phyloP scores from a whole-genome alignment of 2,113 vertebrate species.

The Ammodytes dubius region DNA sequence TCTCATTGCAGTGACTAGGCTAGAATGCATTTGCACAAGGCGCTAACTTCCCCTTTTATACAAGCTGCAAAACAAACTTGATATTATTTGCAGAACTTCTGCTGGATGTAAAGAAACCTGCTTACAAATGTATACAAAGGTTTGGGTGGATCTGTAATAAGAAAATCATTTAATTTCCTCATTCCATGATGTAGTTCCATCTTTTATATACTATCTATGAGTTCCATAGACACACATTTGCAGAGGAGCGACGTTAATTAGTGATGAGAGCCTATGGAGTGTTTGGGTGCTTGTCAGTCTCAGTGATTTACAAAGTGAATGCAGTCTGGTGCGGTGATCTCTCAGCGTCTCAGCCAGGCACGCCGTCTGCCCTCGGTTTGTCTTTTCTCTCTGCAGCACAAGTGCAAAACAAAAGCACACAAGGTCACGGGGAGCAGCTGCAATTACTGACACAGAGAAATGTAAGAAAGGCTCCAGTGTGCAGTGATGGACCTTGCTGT shows the following conservation, averaged over 20 bases:
- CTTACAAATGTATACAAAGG: not conserved
- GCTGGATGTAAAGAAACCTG: not conserved
- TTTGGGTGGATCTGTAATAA: constrained; percentile 5
- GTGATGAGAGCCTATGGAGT: not conserved
- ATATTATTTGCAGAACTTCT: not conserved
- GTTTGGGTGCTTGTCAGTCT: not conserved
- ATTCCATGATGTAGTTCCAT: no score
- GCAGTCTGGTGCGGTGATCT: not conserved
- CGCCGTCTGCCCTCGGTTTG: not conserved
- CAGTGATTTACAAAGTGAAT: not conserved
- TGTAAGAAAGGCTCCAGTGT: constrained; percentile 36
- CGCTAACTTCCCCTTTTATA: not conserved
- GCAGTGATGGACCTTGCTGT: constrained; percentile 32
- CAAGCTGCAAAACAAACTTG: not conserved
- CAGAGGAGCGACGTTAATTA: not conserved
- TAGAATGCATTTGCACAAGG: not conserved
- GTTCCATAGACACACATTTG: constrained; percentile 19
- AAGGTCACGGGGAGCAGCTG: constrained; percentile 38
- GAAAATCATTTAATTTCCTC: not conserved
- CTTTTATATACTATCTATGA: no score
- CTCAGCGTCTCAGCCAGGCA: not conserved
- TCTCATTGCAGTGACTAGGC: no score
- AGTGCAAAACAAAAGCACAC: constrained; percentile 26
- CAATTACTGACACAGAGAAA: constrained; percentile 62
- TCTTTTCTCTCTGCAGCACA: not conserved